Base-by-base conservation (phyloP, 2,888 invertebrate genomes). In the Emmelina monodactyla region DNA sequence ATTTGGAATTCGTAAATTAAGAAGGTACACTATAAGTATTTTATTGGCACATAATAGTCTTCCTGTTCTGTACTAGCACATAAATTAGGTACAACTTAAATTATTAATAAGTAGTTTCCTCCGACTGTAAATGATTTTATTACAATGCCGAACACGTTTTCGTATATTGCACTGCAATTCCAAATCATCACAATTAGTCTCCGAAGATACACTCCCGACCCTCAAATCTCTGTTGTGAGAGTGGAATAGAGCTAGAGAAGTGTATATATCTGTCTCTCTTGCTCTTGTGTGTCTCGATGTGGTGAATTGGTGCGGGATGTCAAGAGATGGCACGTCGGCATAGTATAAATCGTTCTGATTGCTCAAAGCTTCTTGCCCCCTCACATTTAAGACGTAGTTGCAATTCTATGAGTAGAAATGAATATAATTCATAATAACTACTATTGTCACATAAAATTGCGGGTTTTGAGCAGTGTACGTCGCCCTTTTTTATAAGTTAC, bases 321-420 rank as follows among this genome's bases (percentile, higher is more conserved):
- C 25, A 25, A 10, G 25, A n/a, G 25, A 10, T 25, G n/a, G 25
- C 4, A 7, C 19, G 3, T 4, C 3, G n/a, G 25, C n/a, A 11
- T 7, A 25, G 66, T 62, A 68, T 65, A 64, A 75, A 72, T 65
- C 62, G 54, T 62, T 43, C 62, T 76, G 76, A 76, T 76, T 76
- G 76, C 69, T 71, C 76, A 76, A 76, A 76, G 75, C 62, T 60
- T 49, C 62, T 58, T 53, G 46, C 59, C 62, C 65, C 65, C 67
- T 65, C 62, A 68, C 64, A 73, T 75, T 59, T n/a, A n/a, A n/a
- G n/a, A n/a, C n/a, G n/a, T n/a, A n/a, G n/a, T n/a, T n/a, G n/a
- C n/a, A n/a, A n/a, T n/a, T n/a, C n/a, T n/a, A n/a, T n/a, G n/a
- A n/a, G n/a, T n/a, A n/a, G n/a, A n/a, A n/a, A n/a, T n/a, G n/a